Conservation (phyloP, 2,113 vertebrate genomes). For the Leiothrix lutea region DNA sequence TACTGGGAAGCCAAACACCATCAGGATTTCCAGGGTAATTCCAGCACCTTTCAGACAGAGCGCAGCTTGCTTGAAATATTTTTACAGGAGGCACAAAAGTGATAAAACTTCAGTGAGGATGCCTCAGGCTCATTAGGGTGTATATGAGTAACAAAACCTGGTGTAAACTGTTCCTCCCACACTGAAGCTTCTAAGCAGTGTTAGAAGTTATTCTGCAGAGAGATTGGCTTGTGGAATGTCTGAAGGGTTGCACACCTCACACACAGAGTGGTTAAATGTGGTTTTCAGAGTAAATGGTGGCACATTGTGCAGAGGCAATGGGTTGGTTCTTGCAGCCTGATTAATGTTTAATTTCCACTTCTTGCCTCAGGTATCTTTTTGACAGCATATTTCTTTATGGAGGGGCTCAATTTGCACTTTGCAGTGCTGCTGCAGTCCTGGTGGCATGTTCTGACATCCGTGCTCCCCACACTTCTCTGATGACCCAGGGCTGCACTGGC, state of each 20-base stretch:
- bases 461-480: background rate
- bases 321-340: background rate
- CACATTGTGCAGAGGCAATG: background rate
- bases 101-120: background rate
- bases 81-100: background rate
- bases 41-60: background rate
- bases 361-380: background rate
- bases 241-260: background rate
- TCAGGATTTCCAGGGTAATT: background rate
- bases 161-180: background rate
- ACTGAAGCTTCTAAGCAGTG: background rate
- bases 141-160: background rate
- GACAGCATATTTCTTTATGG: background rate
- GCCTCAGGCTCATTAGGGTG: background rate
- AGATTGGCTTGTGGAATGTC: no score
- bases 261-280: background rate
- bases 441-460: background rate
- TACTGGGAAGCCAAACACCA: rapidly evolving
- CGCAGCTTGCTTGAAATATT: background rate
- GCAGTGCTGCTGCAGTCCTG: background rate
- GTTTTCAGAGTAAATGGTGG: background rate
- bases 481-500: constrained; percentile 85
- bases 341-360: background rate
- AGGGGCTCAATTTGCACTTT: background rate
- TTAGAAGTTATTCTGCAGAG: background rate